Evolutionary conservation across 2,888 invertebrate species (phyloP), one percentile per base, ranked within the genome.

Genomic region (Choreutis nemorana): DNA sequence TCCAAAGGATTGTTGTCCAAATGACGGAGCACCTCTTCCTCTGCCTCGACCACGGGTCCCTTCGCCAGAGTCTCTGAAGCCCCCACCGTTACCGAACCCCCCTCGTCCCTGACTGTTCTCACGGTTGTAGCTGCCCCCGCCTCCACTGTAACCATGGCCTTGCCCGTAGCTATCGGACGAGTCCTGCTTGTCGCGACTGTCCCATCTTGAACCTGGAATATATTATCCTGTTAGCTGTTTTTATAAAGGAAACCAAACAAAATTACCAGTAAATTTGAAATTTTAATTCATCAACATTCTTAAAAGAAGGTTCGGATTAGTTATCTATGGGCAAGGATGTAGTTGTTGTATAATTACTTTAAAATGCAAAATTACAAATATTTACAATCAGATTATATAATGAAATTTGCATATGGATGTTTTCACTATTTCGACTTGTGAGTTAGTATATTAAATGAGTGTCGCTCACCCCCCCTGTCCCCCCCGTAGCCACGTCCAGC

Each of bases 161-260:
- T 37, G 10, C 31, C 33, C 37, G 4, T 38, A 33, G 26, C 34
- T 44, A 7, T 40, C 42, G 29, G 36, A 23, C 8, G 5, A 45
- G 30, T 37, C 35, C 28, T 44, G 44, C 5, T 42, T 31, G 33
- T 31, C 34, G 28, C 34, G 28, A 28, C 56, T 48, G 42, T 67
- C 65, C 66, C 66, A 67, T 16, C 66, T 43, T 1, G 66, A 63
- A 30, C 52, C 64, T 62, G 34, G 3, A 7, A 11, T n/a, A n/a
- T n/a, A n/a, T n/a, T n/a, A n/a, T n/a, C n/a, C n/a, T n/a, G n/a
- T n/a, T n/a, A n/a, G n/a, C n/a, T n/a, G n/a, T n/a, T n/a, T n/a
- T n/a, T n/a, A n/a, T n/a, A n/a, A n/a, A n/a, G n/a, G n/a, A n/a
- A n/a, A n/a, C n/a, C n/a, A n/a, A n/a, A n/a, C n/a, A n/a, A n/a